Evolutionary conservation across 2,113 vertebrate species (phyloP), one percentile per base, ranked within the genome.

Genomic region (Chinchilla lanigera): DNA sequence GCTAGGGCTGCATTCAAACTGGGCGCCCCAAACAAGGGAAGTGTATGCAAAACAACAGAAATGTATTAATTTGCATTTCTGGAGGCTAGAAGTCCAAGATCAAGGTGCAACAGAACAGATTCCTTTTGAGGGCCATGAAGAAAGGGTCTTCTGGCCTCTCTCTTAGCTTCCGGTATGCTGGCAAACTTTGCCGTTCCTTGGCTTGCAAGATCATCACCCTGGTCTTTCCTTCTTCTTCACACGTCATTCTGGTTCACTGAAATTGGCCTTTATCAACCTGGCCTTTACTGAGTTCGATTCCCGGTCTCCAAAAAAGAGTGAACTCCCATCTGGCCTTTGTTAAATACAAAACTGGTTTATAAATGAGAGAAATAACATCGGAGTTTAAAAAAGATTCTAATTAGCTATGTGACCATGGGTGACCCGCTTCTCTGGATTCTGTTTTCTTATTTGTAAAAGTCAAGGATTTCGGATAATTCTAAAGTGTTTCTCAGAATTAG

Each of bases 331-430:
- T 52, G 52, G 26, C 28, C 44, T 93, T 88, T 61, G 35, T 75
- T 90, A 86, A 84, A 93, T n/a, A 93, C 17, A 52, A 93, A 80
- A 30, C 20, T 87, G 17, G 56, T 73, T 71, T 56, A 95, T 78
- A 87, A 86, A 26, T 30, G 58, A 82, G 30, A 88, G n/a, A 95
- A 92, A 56, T 69, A 61, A 63, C 60, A 81, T 60, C 73, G 58
- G 11, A 75, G 44, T 84, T 67, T 6, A 7, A 26, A 50, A 73
- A 35, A 65, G 3, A 19, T 28, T 91, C 33, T 88, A 93, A 47
- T 81, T 71, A 93, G 61, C n/a, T 69, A 12, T 86, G 30, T 67
- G 41, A 81, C 26, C 54, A 71, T 94, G n/a, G 16, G 28, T 26
- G 26, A 82, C 24, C 63, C 69, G 82, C 63, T 78, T 94, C 41